Conservation (phyloP, 2,797 vertebrate species). For the Aplochiton taeniatus region DNA sequence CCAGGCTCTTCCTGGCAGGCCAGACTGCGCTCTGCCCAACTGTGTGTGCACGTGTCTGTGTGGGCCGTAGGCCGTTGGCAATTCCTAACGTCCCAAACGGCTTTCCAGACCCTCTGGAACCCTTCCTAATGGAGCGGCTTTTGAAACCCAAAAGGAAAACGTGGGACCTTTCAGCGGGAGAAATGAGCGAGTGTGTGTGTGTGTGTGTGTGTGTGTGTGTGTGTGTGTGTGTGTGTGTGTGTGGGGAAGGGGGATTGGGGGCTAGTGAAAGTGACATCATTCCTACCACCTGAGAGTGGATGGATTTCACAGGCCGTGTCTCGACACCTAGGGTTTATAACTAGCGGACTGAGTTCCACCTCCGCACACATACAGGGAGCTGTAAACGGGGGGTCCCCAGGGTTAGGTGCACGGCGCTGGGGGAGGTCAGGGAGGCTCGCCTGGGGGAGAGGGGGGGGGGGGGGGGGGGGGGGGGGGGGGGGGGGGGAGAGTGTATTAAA, state of each 20-base stretch:
- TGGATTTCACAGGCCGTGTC: neutral
- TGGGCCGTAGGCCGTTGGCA: no score
- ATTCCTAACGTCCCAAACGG: slow-evolving; percentile 33
- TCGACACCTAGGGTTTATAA: slow-evolving; percentile 11
- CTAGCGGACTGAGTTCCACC: slow-evolving; percentile 5
- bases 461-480: neutral
- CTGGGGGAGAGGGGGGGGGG: no score
- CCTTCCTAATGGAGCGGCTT: slow-evolving; percentile 53
- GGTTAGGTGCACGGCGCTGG: slow-evolving; percentile 4
- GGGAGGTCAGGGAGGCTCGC: neutral
- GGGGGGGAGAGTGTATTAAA: neutral
- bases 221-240: slow-evolving; percentile 7
- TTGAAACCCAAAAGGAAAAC: slow-evolving; percentile 33
- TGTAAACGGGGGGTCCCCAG: slow-evolving; percentile 9
- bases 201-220: slow-evolving; percentile 4
- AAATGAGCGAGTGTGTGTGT: slow-evolving; percentile 4
- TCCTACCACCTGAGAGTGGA: slow-evolving; percentile 30
- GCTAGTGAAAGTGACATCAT: slow-evolving; percentile 33
- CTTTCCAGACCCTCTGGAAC: slow-evolving; percentile 61
- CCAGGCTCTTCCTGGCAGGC: slow-evolving; percentile 37
- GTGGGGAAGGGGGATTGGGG: neutral
- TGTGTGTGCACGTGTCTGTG: no score
- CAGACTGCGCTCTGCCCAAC: no score
- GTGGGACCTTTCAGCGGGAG: slow-evolving; percentile 27
- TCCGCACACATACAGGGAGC: neutral